Percentiles rank a stretch among this genome's conserved stretches.
phyloP scores from a whole-genome alignment of 2,888 invertebrate genomes.

The Portevinia maculata region DNA sequence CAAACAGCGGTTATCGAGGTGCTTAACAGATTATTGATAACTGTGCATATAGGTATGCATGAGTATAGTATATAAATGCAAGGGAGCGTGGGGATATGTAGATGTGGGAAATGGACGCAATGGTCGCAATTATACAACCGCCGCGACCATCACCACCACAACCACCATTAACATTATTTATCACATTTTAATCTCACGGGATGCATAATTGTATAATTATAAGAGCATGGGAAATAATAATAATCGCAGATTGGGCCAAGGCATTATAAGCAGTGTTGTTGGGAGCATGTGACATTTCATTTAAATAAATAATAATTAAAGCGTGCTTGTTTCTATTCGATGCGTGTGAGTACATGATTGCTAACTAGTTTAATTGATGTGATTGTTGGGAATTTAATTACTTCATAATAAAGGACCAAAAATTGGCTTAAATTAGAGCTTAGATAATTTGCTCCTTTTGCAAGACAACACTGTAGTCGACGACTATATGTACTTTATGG shows the following conservation, averaged over 20 bases:
- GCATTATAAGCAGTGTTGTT: conserved; percentile 30
- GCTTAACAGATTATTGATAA: conserved; percentile 71
- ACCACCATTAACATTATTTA: conserved; percentile 60
- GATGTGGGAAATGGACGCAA: conserved; percentile 27
- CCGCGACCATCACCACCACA: conserved; percentile 12
- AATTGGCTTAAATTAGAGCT: not conserved
- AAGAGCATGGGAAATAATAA: conserved; percentile 17
- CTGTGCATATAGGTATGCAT: conserved; percentile 32
- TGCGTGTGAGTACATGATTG: conserved; percentile 33
- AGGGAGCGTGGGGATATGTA: not conserved
- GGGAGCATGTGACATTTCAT: conserved; percentile 59
- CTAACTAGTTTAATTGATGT: conserved; percentile 12
- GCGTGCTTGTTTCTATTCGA: conserved; percentile 40
- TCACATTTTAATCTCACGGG: conserved; percentile 73
- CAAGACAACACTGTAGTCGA: too few species aligned
- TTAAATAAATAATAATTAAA: conserved; percentile 61
- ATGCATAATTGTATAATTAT: conserved; percentile 74
- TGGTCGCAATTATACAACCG: conserved; percentile 29
- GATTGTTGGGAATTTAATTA: conserved; percentile 41
- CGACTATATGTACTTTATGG: too few species aligned
- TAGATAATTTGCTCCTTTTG: too few species aligned
- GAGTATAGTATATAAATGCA: not conserved
- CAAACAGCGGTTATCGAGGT: conserved; percentile 67
- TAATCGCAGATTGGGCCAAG: conserved; percentile 46
- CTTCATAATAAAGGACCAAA: not conserved